These are phyloP conservation scores for Acholoe squamosa DNA, from an alignment of 2,888 invertebrate genomes.

Conservation along the genomic window DNA sequence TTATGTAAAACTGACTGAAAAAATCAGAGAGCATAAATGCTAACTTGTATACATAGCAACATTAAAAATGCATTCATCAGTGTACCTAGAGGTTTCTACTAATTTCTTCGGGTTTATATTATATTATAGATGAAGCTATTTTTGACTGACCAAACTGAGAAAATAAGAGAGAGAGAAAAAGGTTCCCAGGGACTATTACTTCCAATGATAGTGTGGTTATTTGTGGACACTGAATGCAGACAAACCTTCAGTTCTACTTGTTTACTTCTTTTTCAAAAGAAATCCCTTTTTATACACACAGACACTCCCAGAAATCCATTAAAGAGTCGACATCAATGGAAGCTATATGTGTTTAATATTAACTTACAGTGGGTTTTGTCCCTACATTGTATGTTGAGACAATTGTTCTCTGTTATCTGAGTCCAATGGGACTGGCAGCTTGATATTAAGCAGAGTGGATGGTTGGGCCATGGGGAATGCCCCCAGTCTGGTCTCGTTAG, in stretches of 20 bases:
- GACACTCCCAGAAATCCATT: conserved; percentile 38
- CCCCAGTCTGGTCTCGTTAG: conserved; percentile 40
- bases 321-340: conserved; percentile 26
- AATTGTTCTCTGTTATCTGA: conserved; percentile 11
- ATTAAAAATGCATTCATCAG: conserved; percentile 60
- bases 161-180: background rate
- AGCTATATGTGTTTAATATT: conserved; percentile 41
- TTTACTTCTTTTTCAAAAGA: background rate
- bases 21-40: conserved; percentile 61
- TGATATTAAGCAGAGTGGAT: conserved; percentile 36
- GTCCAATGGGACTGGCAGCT: conserved; percentile 32
- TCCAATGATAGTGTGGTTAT: conserved; percentile 35
- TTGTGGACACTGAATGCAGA: conserved; percentile 32
- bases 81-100: conserved; percentile 61
- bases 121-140: conserved; percentile 62
- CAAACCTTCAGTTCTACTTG: background rate
- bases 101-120: conserved; percentile 62
- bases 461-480: background rate
- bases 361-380: conserved; percentile 51
- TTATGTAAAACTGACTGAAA: conserved; percentile 62
- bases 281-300: background rate
- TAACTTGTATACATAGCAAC: conserved; percentile 60
- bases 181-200: conserved; percentile 59
- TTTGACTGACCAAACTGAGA: conserved; percentile 56
- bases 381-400: conserved; percentile 1